Base-by-base conservation (phyloP, 1,140 invertebrate species). In the Bombus confusus region DNA sequence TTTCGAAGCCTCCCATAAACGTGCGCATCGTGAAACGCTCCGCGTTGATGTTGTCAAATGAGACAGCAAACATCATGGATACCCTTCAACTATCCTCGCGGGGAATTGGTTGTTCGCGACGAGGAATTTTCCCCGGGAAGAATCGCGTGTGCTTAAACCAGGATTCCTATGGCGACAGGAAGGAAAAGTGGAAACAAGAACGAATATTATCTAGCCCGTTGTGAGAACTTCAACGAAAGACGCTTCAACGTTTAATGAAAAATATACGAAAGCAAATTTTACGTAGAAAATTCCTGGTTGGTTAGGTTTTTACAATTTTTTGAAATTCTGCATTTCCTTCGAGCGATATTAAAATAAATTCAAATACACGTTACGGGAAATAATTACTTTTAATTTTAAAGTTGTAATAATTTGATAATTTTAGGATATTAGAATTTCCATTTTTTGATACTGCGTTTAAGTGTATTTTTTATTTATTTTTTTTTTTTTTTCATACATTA, bases 1-100 rank as follows among this genome's bases (percentile, higher is more conserved):
- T 22, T 41, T 31, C 52, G 37, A 57, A 47, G 28, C 13, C 34
- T 69, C 59, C 12, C 18, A 41, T 12, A 62, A 81, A 28, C 74
- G n/a, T 39, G 43, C 22, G 31, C 52, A 25, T 6, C 8, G 12
- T 39, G 81, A 47, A 77, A 37, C 41, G 47, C 39, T 74, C 37
- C 41, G 2, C 34, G 18, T 52, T 66, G 72, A 47, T 59, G 37
- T 68, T 25, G 47, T 13, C 47, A 77, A 84, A 84, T 84, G 82
- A 84, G 75, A 84, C 64, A 43, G 75, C 62, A 47, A 79, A 79
- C 75, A 84, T 69, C 82, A 71, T n/a, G 75, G 43, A 62, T 71
- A 28, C 37, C n/a, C 47, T 39, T 77, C n/a, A 28, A 39, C 82
- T 34, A 59, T 84, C 69, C 52, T 69, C 76, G 3, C 39, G 34